Evolutionary conservation across 2,888 invertebrate genomes (phyloP), one percentile per base, ranked within the genome.

Genomic region (Stegophylla sp.): DNA sequence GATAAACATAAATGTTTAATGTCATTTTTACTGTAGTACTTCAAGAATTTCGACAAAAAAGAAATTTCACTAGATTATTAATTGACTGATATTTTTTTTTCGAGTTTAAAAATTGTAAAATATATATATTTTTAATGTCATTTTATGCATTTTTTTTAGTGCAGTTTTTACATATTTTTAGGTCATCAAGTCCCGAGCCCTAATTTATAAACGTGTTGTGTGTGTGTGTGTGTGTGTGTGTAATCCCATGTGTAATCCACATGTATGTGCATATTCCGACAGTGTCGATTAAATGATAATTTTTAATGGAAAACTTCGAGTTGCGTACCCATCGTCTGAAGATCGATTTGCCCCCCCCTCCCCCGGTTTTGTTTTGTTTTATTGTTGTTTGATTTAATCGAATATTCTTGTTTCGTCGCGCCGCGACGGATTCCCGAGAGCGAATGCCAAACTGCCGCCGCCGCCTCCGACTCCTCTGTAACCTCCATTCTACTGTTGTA

Each of bases 371-470:
- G 20, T n/a, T 20, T 72, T 53, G 9, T 61, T 45, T 73, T 73
- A 28, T 72, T 59, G 13, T 61, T 48, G 45, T 63, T 76, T 66
- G 41, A 53, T 75, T 76, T 53, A 53, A 66, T 76, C 51, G 41
- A 53, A 43, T 64, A 43, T 64, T 64, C 53, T n/a, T 43, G 64
- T 76, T 66, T 53, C n/a, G 63, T 28, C 26, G 5, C 51, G 5
- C 51, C 41, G n/a, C 41, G 7, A 43, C 26, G 26, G 43, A 66
- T 76, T 76, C 53, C 43, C 66, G 43, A 26, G n/a, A 26, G n/a
- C 23, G 73, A 74, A 63, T 63, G 28, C 41, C 51, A 26, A 75
- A 64, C 43, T 13, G 26, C 56, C 15, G 69, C 23, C 2, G 41
- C 64, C 26, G 59, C 34, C 20, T 12, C 20, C 20, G 20, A 56